Conservation (phyloP, 2,113 vertebrate species). For the Meriones unguiculatus region DNA sequence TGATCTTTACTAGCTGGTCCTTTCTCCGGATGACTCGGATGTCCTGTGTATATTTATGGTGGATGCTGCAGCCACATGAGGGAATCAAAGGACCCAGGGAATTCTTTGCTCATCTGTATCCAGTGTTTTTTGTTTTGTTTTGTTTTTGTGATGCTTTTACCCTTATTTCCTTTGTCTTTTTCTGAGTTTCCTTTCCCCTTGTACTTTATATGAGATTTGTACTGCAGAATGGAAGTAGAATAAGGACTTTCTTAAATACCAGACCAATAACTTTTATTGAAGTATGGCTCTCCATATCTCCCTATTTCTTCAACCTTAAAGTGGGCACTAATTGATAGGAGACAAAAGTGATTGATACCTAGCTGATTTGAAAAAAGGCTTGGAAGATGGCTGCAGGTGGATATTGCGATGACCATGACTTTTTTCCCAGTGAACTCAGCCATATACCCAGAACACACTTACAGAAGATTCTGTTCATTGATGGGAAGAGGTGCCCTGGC, state of each 20-base stretch:
- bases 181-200: not conserved
- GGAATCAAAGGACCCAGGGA: not conserved
- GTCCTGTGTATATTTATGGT: not conserved
- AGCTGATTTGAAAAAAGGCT: not conserved
- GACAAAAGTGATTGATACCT: not conserved
- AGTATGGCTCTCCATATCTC: not conserved
- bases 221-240: conserved; percentile 30
- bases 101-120: not conserved
- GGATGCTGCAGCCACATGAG: not conserved
- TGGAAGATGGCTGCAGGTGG: not conserved
- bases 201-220: not conserved
- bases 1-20: not conserved
- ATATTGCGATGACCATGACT: not conserved
- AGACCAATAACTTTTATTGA: not conserved
- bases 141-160: not conserved
- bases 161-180: not conserved
- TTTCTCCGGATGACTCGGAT: not conserved
- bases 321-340: not conserved
- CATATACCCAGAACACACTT: not conserved
- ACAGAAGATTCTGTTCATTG: not conserved
- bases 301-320: not conserved
- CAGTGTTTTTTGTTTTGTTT: not conserved
- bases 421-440: not conserved
- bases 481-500: not conserved
- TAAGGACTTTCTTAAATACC: not conserved